These are phyloP conservation scores for Agonopterix heracliana DNA, from an alignment of 2,888 invertebrate species.

Conservation along the genomic window DNA sequence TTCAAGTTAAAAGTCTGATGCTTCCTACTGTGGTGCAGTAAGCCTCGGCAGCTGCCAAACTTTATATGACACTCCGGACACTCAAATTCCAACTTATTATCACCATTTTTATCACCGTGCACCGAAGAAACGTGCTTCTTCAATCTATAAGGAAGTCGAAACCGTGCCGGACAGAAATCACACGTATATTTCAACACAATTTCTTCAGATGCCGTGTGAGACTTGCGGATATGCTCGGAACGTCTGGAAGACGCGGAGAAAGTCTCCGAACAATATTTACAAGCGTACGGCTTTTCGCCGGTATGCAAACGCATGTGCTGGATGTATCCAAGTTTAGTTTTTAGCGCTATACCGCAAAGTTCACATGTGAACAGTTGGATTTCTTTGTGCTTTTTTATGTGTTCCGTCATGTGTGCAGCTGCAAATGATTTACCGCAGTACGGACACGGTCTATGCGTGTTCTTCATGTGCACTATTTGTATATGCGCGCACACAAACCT, in stretches of 20 bases:
- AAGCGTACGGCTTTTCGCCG: conserved; percentile 54
- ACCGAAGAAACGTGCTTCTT: conserved; percentile 41
- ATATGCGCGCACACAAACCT: conserved; percentile 57
- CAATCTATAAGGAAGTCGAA: conserved; percentile 42
- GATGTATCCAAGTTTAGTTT: conserved; percentile 46
- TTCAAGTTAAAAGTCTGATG: conserved; percentile 26
- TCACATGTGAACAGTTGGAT: conserved; percentile 36
- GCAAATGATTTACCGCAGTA: conserved; percentile 56
- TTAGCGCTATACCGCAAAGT: conserved; percentile 42
- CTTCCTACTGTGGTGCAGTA: conserved; percentile 46
- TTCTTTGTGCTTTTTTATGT: conserved; percentile 44
- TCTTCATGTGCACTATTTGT: conserved; percentile 58
- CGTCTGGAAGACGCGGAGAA: conserved; percentile 58
- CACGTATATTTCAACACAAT: conserved; percentile 42
- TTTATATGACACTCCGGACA: conserved; percentile 44
- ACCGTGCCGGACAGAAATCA: conserved; percentile 46
- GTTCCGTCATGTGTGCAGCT: conserved; percentile 55
- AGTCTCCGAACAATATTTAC: conserved; percentile 45
- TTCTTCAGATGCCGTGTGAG: conserved; percentile 29
- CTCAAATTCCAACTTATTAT: conserved; percentile 25
- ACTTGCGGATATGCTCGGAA: conserved; percentile 50
- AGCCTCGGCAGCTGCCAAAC: conserved; percentile 43
- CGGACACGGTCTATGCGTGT: conserved; percentile 51
- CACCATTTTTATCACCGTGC: conserved; percentile 27
- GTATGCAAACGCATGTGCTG: conserved; percentile 61